Percentiles rank a stretch among this genome's conserved stretches.
phyloP scores from a whole-genome alignment of 1,140 invertebrate genomes.

The Popillia japonica region DNA sequence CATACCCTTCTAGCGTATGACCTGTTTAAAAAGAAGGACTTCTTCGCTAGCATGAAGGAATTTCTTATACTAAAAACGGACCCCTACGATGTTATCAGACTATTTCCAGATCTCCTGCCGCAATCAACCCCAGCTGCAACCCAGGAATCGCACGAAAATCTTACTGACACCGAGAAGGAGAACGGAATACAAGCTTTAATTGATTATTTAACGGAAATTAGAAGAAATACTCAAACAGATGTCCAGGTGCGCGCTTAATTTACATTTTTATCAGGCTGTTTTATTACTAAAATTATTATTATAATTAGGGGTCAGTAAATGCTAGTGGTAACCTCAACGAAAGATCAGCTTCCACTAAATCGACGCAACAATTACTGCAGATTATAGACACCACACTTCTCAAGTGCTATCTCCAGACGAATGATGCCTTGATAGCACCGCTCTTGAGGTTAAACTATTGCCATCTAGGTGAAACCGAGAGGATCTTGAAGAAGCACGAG shows the following conservation, averaged over 20 bases:
- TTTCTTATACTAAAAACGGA: conserved; percentile 90
- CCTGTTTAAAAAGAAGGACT: conserved; percentile 87
- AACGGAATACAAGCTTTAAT: conserved; percentile 88
- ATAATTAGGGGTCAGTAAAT: conserved; percentile 50
- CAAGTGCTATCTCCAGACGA: conserved; percentile 96
- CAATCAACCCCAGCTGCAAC: conserved; percentile 65
- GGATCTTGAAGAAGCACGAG: conserved; percentile 83
- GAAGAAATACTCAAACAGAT: conserved; percentile 54
- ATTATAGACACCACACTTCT: conserved; percentile 96
- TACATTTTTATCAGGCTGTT: not conserved
- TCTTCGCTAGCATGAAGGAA: conserved; percentile 88
- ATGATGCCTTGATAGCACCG: conserved; percentile 91
- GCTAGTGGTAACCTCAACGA: conserved; percentile 58
- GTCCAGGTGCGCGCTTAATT: conserved; percentile 46
- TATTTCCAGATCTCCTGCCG: conserved; percentile 90
- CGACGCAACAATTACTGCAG: conserved; percentile 75
- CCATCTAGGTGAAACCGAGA: conserved; percentile 93
- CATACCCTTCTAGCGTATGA: conserved; percentile 91
- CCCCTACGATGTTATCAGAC: conserved; percentile 91
- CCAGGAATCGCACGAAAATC: conserved; percentile 64
- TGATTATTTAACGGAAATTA: conserved; percentile 85
- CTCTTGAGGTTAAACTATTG: conserved; percentile 94
- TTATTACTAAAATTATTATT: no score
- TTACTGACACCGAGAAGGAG: conserved; percentile 87
- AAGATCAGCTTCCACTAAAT: conserved; percentile 51